Evolutionary conservation across 2,797 vertebrate genomes (phyloP).

Genomic region (Sebastes goodei): DNA sequence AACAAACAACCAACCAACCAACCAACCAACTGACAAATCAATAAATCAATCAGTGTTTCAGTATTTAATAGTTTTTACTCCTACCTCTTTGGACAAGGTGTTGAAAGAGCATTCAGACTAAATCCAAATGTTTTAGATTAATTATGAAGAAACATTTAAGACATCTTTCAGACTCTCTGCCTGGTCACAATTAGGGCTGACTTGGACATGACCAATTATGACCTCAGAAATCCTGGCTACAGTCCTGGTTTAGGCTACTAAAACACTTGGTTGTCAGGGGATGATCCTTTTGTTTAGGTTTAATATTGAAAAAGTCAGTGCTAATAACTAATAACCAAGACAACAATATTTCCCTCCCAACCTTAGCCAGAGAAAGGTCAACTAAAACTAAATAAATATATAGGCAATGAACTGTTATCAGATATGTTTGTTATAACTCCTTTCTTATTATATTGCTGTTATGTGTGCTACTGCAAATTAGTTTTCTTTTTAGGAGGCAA

Average conservation of each 20-base stretch:
- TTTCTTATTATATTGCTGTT: background rate
- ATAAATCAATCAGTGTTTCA: background rate
- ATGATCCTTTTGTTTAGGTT: background rate
- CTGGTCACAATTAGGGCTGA: rapidly evolving
- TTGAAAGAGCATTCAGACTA: background rate
- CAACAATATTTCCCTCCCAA: background rate
- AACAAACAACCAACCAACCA: too few relatives aligned
- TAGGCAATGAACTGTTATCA: too few relatives aligned
- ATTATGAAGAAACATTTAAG: background rate
- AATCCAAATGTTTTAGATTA: background rate
- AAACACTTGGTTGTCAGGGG: background rate
- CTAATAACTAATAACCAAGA: background rate
- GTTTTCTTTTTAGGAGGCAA: background rate
- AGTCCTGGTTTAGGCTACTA: background rate
- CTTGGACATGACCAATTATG: background rate
- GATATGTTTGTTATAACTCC: background rate
- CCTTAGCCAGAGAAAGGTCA: background rate
- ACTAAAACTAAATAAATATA: background rate
- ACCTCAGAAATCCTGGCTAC: background rate
- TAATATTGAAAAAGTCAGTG: background rate
- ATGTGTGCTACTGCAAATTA: background rate
- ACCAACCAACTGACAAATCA: background rate
- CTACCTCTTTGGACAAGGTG: background rate
- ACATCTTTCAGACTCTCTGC: background rate
- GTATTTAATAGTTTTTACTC: background rate